Base-by-base conservation (phyloP, 2,888 invertebrate species). In the Baronia brevicornis region DNA sequence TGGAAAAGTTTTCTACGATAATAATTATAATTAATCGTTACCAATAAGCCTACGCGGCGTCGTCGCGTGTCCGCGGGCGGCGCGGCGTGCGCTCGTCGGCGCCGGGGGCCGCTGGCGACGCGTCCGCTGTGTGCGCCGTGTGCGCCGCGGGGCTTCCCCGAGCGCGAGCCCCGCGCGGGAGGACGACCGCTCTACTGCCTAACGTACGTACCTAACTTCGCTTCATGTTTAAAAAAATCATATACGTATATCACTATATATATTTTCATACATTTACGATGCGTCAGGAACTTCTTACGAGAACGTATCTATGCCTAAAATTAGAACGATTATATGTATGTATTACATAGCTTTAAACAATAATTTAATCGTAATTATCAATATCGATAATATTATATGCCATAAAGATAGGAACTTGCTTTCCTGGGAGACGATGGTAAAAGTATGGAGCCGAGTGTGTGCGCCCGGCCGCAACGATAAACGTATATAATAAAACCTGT, bases 331-430 rank as follows among this genome's bases (percentile, higher is more conserved):
- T 85, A 85, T 84, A 85, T 80, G 84, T 84, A 84, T 84, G 84
- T 84, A 84, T 84, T 84, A 85, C 84, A 84, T 85, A 85, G 84
- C 84, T 84, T 84, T 84, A 84, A 85, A 85, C 85, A 84, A 84
- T 84, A 82, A 84, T 84, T 84, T 84, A 84, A 84, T 80, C 82
- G 84, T 85, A 85, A 84, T 84, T 84, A 85, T 82, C 84, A 84
- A 82, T 85, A 84, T 82, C 82, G 84, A 84, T 84, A 84, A 84
- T 84, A 84, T 84, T 85, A 85, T 85, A 85, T 85, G 84, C 84
- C 84, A 85, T 85, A 84, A 84, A 85, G 84, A 85, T 85, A 85
- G 85, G 85, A 85, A 85, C 85, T 85, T 85, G 84, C 80, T 85
- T 84, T 82, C 77, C 85, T 84, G 84, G 84, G 85, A 79, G 80